Base-by-base conservation (phyloP, 2,888 invertebrate species). In the Rhagonycha fulva region DNA sequence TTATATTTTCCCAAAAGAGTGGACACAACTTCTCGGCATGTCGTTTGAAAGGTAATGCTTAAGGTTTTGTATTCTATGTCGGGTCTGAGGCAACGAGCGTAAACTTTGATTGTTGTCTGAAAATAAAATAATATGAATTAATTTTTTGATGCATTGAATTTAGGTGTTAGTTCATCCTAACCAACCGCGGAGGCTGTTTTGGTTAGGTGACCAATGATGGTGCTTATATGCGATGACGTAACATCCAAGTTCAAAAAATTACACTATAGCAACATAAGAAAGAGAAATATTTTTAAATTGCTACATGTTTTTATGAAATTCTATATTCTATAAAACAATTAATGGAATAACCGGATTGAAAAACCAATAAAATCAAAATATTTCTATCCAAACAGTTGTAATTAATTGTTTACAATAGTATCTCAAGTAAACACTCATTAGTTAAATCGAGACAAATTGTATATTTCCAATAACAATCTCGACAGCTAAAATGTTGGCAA, bases 21-120 rank as follows among this genome's bases (percentile, higher is more conserved):
- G 78, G 92, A 90, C 11, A 98, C 95, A 79, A 98, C 94, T 87
- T 97, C 95, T 83, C 94, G 92, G 84, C 96, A 96, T 1, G 96
- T 94, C 12, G 96, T 97, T 84, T 95, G 94, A 90, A 94, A 95
- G 70, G 95, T 95, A 82, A 98, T 95, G 81, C 95, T 94, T 76
- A 98, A 89, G 0, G 98, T 98, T 89, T 98, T 98, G 92, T 98
- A 98, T 88, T 98, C 97, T 87, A 98, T 97, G 89, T 98, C 98
- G 26, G 96, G 94, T 75, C 96, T 93, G 75, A 98, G 90, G 84
- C 96, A 95, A 83, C 94, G 94, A 23, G 97, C 96, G 89, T 94
- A 97, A 68, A 98, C 96, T 89, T 96, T 96, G 80, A 97, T 95
- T 63, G 96, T 95, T 61, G 96, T 96, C 97, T 97, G 93, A 2